Evolutionary conservation across 2,113 vertebrate genomes (phyloP), one percentile per base, ranked within the genome.

Genomic region (Zosterops lateralis): DNA sequence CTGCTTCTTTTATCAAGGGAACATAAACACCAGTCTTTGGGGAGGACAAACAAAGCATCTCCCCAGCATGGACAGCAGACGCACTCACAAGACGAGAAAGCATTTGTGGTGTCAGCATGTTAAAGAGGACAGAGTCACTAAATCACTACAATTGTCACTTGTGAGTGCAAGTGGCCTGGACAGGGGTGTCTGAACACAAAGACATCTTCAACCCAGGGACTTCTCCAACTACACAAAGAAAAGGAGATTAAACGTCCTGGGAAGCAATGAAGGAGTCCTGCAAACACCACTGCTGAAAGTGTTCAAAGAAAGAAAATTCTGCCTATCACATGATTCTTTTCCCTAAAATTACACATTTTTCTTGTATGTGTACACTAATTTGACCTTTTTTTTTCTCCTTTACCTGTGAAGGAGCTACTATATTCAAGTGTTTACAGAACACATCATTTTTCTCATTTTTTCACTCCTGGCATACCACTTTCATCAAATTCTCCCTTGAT

Each of bases 1-100:
- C 48, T 82, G 31, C 61, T 90, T 91, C 76, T 87, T 93, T 82
- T 83, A 79, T 58, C 75, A 54, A 58, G 73, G 66, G 81, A 89
- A 62, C 29, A 95, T 24, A 75, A 92, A 87, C 54, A 57, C 64
- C 44, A 54, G 44, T 34, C 90, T 93, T 36, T 47, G 56, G 67
- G 51, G 88, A 95, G 76, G 50, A 85, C 78, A 84, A 89, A 84
- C 74, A 87, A 66, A 78, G 67, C 56, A 56, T 32, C 72, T 75
- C 57, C 77, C 50, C 80, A 90, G 72, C 15, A 10, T 0, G 1
- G 58, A 53, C 65, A 87, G 62, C 2, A 8, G 71, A 51, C 13
- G 1, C 17, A 18, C 48, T 72, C 36, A 68, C 56, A 34, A 73
- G 72, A 40, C 56, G 40, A 77, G 2, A 1, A 61, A 81, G 34